Percentiles rank a stretch among this genome's conserved stretches.
phyloP scores from a whole-genome alignment of 1,140 invertebrate species.

The Drosophila nebulosa region DNA sequence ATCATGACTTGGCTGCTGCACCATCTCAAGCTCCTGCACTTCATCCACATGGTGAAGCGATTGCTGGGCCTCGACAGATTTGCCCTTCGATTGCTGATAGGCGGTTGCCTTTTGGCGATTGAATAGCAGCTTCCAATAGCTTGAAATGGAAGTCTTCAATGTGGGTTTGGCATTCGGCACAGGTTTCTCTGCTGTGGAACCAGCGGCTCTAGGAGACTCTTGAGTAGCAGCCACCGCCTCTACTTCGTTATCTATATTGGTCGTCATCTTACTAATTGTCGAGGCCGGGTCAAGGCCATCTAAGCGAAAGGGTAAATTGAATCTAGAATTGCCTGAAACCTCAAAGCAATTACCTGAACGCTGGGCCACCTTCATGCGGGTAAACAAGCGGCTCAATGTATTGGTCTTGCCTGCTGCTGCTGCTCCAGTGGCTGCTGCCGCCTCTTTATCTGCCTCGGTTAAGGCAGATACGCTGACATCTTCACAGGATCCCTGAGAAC shows the following conservation, averaged over 20 bases:
- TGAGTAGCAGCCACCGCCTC: not conserved
- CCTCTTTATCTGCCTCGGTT: conserved; percentile 17
- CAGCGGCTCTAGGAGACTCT: not conserved
- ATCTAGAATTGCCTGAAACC: not conserved
- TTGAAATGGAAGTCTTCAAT: conserved; percentile 45
- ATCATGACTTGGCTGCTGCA: conserved; percentile 6
- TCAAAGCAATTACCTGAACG: conserved; percentile 21
- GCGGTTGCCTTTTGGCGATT: conserved; percentile 33
- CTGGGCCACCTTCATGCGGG: conserved; percentile 14
- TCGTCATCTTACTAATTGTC: not conserved
- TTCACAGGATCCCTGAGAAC: not conserved
- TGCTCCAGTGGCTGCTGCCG: not conserved
- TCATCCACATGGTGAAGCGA: not conserved
- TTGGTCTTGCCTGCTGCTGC: conserved; percentile 9
- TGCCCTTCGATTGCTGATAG: conserved; percentile 4
- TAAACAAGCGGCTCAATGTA: conserved; percentile 31
- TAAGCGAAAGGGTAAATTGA: not conserved
- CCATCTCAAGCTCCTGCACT: conserved; percentile 9
- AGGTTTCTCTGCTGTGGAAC: conserved; percentile 2
- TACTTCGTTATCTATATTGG: not conserved
- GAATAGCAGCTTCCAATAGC: conserved; percentile 58
- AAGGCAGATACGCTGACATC: conserved; percentile 1
- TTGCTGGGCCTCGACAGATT: not conserved
- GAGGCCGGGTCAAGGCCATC: conserved; percentile 5
- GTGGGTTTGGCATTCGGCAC: conserved; percentile 28